Percentiles rank a stretch among this genome's conserved stretches.
Evolutionary conservation across 1,140 invertebrate genomes (phyloP).

Genomic region (Cecropterus lyciades): DNA sequence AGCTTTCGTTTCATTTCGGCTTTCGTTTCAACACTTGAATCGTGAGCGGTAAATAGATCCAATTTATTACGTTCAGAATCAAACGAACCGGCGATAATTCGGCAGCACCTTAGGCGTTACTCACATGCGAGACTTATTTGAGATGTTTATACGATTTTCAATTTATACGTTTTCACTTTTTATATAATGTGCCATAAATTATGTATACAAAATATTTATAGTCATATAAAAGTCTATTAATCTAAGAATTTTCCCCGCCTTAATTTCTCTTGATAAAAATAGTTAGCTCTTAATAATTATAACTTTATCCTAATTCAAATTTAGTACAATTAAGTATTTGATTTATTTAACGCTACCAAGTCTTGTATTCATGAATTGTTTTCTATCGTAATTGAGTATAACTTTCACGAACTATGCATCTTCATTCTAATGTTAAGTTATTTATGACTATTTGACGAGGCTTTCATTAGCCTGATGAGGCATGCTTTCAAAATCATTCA

Average conservation of each 20-base stretch:
- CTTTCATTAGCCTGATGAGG: slow-evolving; percentile 33
- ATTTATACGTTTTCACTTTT: slow-evolving; percentile 28
- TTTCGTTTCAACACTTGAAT: slow-evolving; percentile 49
- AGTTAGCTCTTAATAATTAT: too few relatives aligned
- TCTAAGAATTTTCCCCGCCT: too few relatives aligned
- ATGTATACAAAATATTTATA: too few relatives aligned
- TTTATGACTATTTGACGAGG: slow-evolving; percentile 18
- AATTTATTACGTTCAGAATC: slow-evolving; percentile 61
- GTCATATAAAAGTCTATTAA: too few relatives aligned
- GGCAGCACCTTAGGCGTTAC: slow-evolving; percentile 35
- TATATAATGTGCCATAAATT: slow-evolving; percentile 10
- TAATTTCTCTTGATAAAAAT: too few relatives aligned
- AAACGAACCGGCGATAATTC: slow-evolving; percentile 56
- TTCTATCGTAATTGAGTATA: not conserved
- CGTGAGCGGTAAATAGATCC: slow-evolving; percentile 65
- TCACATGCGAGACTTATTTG: not conserved
- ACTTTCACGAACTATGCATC: slow-evolving; percentile 8
- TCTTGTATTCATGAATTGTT: not conserved
- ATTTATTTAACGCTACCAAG: not conserved
- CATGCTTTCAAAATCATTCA: slow-evolving; percentile 33
- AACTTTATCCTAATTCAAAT: too few relatives aligned
- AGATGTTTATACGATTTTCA: slow-evolving; percentile 15
- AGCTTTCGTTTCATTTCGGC: slow-evolving; percentile 22
- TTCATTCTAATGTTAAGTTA: slow-evolving; percentile 8
- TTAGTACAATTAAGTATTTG: not conserved